These are phyloP conservation scores for Ophonus ardosiacus DNA, from an alignment of 2,888 invertebrate genomes.

Conservation along the genomic window DNA sequence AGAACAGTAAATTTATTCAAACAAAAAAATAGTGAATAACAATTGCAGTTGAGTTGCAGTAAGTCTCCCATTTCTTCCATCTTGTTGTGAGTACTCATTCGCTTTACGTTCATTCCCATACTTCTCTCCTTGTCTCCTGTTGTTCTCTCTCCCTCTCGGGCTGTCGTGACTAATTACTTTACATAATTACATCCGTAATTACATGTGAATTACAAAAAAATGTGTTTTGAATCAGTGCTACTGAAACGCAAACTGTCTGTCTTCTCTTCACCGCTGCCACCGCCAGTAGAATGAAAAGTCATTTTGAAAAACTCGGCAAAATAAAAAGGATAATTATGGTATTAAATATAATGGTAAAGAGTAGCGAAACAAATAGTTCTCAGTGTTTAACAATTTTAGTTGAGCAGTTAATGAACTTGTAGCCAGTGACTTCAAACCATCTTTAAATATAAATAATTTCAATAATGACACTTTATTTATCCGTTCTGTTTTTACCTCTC, in stretches of 20 bases:
- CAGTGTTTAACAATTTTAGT: background rate
- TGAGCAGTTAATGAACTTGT: background rate
- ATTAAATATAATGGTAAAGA: background rate
- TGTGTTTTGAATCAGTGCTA: conserved; percentile 43
- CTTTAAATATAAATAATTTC: no score
- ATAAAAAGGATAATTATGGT: conserved; percentile 26
- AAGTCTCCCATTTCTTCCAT: background rate
- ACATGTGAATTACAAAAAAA: conserved; percentile 55
- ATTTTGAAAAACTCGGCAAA: conserved; percentile 2
- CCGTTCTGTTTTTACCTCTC: no score
- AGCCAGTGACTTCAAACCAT: background rate
- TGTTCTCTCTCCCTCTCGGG: background rate
- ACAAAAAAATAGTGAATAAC: no score
- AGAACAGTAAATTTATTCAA: no score
- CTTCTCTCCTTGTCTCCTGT: background rate
- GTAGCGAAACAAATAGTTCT: conserved; percentile 27
- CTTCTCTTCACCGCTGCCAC: background rate
- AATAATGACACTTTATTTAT: no score
- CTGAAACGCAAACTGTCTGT: conserved; percentile 8
- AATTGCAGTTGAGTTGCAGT: no score
- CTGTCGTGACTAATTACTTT: conserved; percentile 63
- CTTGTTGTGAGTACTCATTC: background rate
- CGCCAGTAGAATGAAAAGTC: conserved; percentile 17
- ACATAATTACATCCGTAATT: conserved; percentile 63
- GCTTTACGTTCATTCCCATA: background rate